phyloP scores from a whole-genome alignment of 2,888 invertebrate species.

The Rotaria socialis region DNA sequence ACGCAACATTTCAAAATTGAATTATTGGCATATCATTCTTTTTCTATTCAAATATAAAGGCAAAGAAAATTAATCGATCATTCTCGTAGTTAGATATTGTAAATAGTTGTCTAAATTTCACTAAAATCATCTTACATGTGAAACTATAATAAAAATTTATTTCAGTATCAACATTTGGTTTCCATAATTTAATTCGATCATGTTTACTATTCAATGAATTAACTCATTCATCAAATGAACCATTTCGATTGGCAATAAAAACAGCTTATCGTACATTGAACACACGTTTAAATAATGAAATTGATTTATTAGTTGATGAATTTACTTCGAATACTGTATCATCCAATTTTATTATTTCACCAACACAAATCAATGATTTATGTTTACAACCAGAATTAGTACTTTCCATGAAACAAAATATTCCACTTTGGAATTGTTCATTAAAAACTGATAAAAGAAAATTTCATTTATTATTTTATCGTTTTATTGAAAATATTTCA shows the following conservation, averaged over 20 bases:
- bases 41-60: too few relatives aligned
- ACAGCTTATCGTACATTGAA: conserved; percentile 11
- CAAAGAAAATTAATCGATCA: too few relatives aligned
- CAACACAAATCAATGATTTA: not conserved
- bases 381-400: conserved; percentile 10
- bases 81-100: too few relatives aligned
- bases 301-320: not conserved
- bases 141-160: not conserved
- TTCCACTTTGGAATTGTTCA: not conserved
- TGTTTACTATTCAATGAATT: conserved; percentile 34
- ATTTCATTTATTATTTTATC: conserved; percentile 33
- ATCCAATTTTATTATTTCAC: not conserved
- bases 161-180: conserved; percentile 25
- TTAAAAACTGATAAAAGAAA: not conserved
- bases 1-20: too few relatives aligned
- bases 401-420: not conserved
- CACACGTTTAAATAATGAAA: not conserved
- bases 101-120: too few relatives aligned
- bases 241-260: not conserved
- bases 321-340: not conserved
- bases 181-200: conserved; percentile 25
- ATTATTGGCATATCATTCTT: too few relatives aligned
- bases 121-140: too few relatives aligned
- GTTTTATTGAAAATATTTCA: conserved; percentile 17
- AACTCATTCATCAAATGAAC: not conserved